Evolutionary conservation across 2,113 vertebrate genomes (phyloP).

Genomic region (Halichoeres trimaculatus): DNA sequence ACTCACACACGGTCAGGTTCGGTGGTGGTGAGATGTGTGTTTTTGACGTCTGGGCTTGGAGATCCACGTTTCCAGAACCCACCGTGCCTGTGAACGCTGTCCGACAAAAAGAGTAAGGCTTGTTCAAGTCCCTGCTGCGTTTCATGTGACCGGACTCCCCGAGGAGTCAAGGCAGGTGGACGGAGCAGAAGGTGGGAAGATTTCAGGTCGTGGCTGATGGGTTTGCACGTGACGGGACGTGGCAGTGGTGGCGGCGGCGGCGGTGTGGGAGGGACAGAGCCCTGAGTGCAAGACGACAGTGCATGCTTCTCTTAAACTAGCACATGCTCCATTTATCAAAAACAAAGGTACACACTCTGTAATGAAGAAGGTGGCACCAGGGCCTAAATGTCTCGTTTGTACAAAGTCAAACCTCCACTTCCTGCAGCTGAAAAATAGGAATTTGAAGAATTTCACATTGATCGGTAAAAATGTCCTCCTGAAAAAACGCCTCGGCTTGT

Average conservation of each 20-base stretch:
- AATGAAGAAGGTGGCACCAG: conserved; percentile 36
- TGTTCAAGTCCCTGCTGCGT: conserved; percentile 70
- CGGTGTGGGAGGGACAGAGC: conserved; percentile 56
- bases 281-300: conserved; percentile 76
- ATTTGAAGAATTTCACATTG: conserved; percentile 64
- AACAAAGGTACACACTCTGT: conserved; percentile 17
- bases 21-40: conserved; percentile 59
- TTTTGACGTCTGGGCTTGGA: conserved; percentile 73
- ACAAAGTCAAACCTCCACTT: conserved; percentile 62
- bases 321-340: conserved; percentile 69
- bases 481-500: conserved; percentile 62
- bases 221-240: conserved; percentile 43
- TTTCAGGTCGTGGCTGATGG: conserved; percentile 34
- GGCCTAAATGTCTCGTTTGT: conserved; percentile 37
- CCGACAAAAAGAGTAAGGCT: conserved; percentile 71
- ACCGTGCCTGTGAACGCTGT: conserved; percentile 44
- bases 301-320: conserved; percentile 74
- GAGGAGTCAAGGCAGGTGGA: conserved; percentile 55
- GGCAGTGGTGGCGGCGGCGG: conserved; percentile 10
- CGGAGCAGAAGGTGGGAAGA: conserved; percentile 54
- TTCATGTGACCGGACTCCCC: conserved; percentile 50
- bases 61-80: conserved; percentile 64
- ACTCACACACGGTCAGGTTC: conserved; percentile 54
- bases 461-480: conserved; percentile 62
- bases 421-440: conserved; percentile 53